A percentile compares a stretch with the other conserved stretches of the same genome.
phyloP scores from a whole-genome alignment of 64 coral and sea anemone species.

The Montipora foliosa region DNA sequence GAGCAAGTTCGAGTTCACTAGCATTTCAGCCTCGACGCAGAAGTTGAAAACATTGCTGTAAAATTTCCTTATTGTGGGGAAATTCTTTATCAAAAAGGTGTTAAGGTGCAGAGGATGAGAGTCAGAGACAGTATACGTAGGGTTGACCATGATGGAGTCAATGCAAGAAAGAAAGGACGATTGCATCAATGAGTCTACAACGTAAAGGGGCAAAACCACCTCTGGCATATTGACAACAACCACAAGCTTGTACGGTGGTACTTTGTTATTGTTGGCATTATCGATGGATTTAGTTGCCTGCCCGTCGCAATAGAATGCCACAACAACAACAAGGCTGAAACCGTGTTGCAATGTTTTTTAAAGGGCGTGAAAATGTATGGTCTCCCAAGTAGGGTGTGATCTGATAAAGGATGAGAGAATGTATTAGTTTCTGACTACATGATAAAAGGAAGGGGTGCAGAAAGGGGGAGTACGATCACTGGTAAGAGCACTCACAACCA shows the following conservation, averaged over 20 bases:
- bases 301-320: conserved; percentile 1
- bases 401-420: conserved; percentile 3
- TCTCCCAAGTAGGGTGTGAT: conserved; percentile 29
- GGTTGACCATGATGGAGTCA: no score
- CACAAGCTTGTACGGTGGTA: conserved; percentile 58
- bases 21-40: no score
- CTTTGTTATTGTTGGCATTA: conserved; percentile 44
- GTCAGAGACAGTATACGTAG: no score
- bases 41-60: no score
- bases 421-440: conserved; percentile 27
- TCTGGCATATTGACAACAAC: conserved; percentile 18
- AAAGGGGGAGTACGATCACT: conserved; percentile 16
- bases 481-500: conserved; percentile 42
- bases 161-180: no score
- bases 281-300: conserved; percentile 47
- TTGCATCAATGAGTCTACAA: no score
- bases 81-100: no score
- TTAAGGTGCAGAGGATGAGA: no score
- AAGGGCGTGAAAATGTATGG: not conserved
- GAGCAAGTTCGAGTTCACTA: no score
- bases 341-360: conserved; percentile 13
- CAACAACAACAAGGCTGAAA: conserved; percentile 26
- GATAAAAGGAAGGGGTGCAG: not conserved
- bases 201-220: no score
- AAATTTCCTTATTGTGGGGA: no score